Evolutionary conservation across 2,113 vertebrate genomes (phyloP), one percentile per base, ranked within the genome.

Genomic region (Calidris pugnax): DNA sequence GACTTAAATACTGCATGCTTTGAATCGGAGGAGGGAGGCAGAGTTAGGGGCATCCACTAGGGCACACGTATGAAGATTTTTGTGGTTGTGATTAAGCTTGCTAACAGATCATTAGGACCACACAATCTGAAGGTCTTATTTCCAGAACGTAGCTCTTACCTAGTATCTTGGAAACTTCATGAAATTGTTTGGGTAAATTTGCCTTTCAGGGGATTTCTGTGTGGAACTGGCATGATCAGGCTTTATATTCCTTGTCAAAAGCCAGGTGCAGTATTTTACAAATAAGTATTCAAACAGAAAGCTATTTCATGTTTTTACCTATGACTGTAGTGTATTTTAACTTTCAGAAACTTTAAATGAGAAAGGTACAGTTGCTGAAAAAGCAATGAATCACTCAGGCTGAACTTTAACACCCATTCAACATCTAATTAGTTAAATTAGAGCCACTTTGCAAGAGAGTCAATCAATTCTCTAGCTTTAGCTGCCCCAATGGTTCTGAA

Each of bases 371-470:
- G 50, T 67, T 95, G 72, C 89, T 86, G 62, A 95, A 98, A 97
- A 97, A 96, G 85, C 94, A 97, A 95, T 97, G 96, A 97, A 97
- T 98, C 96, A 96, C 80, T 96, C 88, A 83, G 81, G 63, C 89
- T 98, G 97, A 98, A 98, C 97, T 98, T 97, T 97, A 97, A 98
- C 96, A 98, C 66, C 76, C 73, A 30, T 98, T 98, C 97, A 98
- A 97, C 96, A 98, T 96, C 91, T 97, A 97, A 98, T 98, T 98
- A 98, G 96, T 96, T 97, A 97, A 98, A 98, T 97, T 98, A 97
- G 85, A 97, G 66, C 56, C 94, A 97, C 90, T 97, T 97, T 97
- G 84, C 94, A 95, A 96, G 66, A 95, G 91, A 98, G 95, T 98
- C 97, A 97, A 98, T 98, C 98, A 97, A 97, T 98, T 97, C 93